Evolutionary conservation across 2,113 vertebrate genomes (phyloP).

Genomic region (Gadus chalcogrammus): DNA sequence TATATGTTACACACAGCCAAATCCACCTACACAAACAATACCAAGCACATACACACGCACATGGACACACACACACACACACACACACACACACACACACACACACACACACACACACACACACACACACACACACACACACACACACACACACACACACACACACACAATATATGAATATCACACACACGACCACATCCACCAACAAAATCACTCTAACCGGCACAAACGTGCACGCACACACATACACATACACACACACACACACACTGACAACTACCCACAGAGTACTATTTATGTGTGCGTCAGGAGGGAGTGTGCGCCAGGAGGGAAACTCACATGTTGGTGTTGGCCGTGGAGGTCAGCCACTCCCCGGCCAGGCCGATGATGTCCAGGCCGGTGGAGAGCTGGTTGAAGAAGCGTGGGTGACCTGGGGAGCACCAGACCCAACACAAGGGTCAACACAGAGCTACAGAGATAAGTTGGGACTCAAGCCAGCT

Average conservation of each 20-base stretch:
- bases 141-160: too few relatives aligned
- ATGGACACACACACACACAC: too few relatives aligned
- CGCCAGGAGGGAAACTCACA: conserved; percentile 80
- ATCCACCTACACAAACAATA: background rate
- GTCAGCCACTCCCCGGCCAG: conserved; percentile 97
- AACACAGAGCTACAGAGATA: background rate
- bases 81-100: conserved; percentile 6
- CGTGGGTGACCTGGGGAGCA: conserved; percentile 86
- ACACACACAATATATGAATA: too few relatives aligned
- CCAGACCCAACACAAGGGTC: background rate
- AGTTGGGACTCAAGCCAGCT: background rate
- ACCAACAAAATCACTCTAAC: too few relatives aligned
- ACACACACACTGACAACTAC: background rate
- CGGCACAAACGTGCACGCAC: background rate
- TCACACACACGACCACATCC: too few relatives aligned
- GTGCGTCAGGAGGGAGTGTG: too few relatives aligned
- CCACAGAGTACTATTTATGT: too few relatives aligned
- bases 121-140: too few relatives aligned
- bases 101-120: too few relatives aligned
- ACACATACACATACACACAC: background rate
- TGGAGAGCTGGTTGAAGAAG: conserved; percentile 97
- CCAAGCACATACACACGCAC: background rate
- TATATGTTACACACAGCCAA: too few relatives aligned
- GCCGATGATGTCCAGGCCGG: conserved; percentile 93
- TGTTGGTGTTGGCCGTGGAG: conserved; percentile 97